phyloP scores from a whole-genome alignment of 2,888 invertebrate genomes.

The Lochmaea crataegi region DNA sequence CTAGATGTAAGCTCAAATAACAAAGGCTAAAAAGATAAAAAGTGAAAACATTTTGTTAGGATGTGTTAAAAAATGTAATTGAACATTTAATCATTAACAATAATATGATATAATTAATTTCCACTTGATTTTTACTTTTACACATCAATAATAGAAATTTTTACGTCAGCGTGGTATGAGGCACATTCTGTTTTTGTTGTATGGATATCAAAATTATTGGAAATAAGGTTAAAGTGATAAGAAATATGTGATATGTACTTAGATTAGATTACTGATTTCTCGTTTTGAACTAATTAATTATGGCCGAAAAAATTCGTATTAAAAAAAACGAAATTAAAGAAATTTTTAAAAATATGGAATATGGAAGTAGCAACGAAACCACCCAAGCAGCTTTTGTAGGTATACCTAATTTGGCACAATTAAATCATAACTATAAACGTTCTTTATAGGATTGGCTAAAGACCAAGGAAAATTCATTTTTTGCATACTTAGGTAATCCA shows the following conservation, averaged over 20 bases:
- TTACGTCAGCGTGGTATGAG: not conserved
- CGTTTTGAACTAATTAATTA: not conserved
- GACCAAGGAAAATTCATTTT: constrained; percentile 47
- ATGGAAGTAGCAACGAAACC: constrained; percentile 54
- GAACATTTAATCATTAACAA: no score
- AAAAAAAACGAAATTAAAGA: constrained; percentile 26
- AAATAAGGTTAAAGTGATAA: constrained; percentile 5
- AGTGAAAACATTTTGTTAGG: no score
- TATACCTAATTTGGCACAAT: constrained; percentile 17
- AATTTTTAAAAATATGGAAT: constrained; percentile 58
- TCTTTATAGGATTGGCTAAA: constrained; percentile 56
- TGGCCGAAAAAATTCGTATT: constrained; percentile 5
- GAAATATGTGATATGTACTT: not conserved
- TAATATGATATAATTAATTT: no score
- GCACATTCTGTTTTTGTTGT: not conserved
- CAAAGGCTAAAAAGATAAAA: no score
- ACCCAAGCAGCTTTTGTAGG: constrained; percentile 54
- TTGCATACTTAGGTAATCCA: constrained; percentile 44
- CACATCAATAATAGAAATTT: not conserved
- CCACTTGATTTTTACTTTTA: no score
- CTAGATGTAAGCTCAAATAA: no score
- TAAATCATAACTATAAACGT: constrained; percentile 1
- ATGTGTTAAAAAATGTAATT: no score
- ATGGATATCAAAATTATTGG: not conserved
- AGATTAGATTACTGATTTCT: constrained; percentile 18